Conservation (phyloP, 1,140 invertebrate species). For the Drosophila tsacasi region DNA sequence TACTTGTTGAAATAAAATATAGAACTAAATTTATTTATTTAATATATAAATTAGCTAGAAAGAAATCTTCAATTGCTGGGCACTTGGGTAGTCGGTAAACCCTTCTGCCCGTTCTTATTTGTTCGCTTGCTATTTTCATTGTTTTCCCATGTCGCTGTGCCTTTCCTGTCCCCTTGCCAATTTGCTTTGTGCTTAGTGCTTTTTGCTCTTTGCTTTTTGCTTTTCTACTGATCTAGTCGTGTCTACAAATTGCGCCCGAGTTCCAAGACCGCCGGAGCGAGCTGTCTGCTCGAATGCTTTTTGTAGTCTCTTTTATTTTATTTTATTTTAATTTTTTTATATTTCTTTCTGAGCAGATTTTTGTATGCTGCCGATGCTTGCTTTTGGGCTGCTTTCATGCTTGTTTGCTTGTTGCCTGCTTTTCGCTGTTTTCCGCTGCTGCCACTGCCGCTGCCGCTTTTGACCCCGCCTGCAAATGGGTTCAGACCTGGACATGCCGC, state of each 20-base stretch:
- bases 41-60: neutral
- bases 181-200: constrained; percentile 32
- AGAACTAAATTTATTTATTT: neutral
- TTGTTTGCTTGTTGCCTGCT: constrained; percentile 27
- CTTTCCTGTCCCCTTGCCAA: constrained; percentile 44
- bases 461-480: constrained; percentile 62
- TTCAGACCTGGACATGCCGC: constrained; percentile 48
- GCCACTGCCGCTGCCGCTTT: constrained; percentile 1
- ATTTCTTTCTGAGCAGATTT: neutral
- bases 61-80: neutral
- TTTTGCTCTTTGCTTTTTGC: constrained; percentile 33
- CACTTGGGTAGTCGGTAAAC: neutral
- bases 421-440: constrained; percentile 18
- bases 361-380: neutral
- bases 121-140: constrained; percentile 25
- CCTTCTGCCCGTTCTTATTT: constrained; percentile 1
- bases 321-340: neutral
- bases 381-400: constrained; percentile 5
- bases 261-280: neutral
- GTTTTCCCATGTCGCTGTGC: constrained; percentile 16
- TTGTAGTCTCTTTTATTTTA: neutral
- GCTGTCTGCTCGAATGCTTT: constrained; percentile 4
- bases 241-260: constrained; percentile 49
- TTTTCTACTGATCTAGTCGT: constrained; percentile 48
- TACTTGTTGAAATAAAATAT: neutral